Evolutionary conservation across 2,113 vertebrate genomes (phyloP).

Genomic region (Acanthisitta chloris): DNA sequence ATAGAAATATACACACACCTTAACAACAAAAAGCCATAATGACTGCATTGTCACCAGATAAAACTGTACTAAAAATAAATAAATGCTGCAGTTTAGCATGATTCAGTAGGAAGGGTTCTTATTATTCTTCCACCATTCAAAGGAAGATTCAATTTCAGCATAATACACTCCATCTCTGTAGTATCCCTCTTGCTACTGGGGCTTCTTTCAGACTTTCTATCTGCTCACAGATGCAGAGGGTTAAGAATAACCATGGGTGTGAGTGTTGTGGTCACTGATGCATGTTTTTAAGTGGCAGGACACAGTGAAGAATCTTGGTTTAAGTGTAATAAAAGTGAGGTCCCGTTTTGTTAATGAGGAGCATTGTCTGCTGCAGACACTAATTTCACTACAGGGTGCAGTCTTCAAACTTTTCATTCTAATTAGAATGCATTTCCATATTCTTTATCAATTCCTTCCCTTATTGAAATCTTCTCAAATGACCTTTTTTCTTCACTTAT

Average conservation of each 20-base stretch:
- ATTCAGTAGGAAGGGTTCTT: slow-evolving; percentile 32
- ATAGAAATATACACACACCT: slow-evolving; percentile 16
- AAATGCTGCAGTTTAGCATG: slow-evolving; percentile 44
- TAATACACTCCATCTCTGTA: neutral
- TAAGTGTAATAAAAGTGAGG: slow-evolving; percentile 62
- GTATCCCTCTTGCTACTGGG: neutral
- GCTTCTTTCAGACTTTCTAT: neutral
- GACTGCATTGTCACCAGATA: slow-evolving; percentile 33
- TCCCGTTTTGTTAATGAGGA: slow-evolving; percentile 61
- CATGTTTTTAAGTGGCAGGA: slow-evolving; percentile 55
- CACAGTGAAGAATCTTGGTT: slow-evolving; percentile 15
- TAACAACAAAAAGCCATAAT: slow-evolving; percentile 38
- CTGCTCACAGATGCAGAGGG: neutral
- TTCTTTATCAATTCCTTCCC: slow-evolving; percentile 64
- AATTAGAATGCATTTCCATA: slow-evolving; percentile 73
- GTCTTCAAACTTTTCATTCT: slow-evolving; percentile 61
- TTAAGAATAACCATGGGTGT: neutral
- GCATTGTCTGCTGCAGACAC: slow-evolving; percentile 60
- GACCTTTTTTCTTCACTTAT: slow-evolving; percentile 63
- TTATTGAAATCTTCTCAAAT: slow-evolving; percentile 67
- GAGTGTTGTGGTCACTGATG: slow-evolving; percentile 41
- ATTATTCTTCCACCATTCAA: slow-evolving; percentile 29
- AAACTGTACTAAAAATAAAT: slow-evolving; percentile 54
- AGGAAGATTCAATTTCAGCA: neutral
- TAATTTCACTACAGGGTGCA: slow-evolving; percentile 66